Evolutionary conservation across 2,113 vertebrate genomes (phyloP).

Genomic region (Puntigrus tetrazona): DNA sequence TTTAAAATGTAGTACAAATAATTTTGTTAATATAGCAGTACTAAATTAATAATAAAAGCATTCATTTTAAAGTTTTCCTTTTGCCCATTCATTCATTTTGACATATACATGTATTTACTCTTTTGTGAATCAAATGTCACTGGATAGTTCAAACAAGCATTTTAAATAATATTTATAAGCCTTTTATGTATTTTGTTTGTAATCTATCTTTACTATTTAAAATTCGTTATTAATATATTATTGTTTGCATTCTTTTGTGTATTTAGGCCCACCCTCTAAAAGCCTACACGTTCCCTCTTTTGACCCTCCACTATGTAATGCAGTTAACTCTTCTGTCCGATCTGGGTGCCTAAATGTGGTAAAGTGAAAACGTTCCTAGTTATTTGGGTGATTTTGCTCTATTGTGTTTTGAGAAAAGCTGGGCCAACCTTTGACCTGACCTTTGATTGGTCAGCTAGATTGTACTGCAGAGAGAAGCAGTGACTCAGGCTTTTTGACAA

Average conservation of each 20-base stretch:
- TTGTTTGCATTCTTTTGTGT: background rate
- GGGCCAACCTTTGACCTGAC: slow-evolving; percentile 30
- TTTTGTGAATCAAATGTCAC: too few relatives aligned
- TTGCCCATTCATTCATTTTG: background rate
- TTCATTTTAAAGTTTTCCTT: background rate
- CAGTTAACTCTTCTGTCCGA: background rate
- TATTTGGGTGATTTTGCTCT: slow-evolving; percentile 13
- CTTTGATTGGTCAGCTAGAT: slow-evolving; percentile 33
- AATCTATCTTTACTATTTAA: too few relatives aligned
- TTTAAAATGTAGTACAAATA: too few relatives aligned
- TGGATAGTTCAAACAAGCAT: background rate
- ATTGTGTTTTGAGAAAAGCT: background rate
- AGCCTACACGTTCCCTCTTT: background rate
- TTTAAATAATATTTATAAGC: background rate
- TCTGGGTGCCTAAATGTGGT: background rate
- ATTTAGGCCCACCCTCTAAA: background rate
- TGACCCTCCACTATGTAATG: background rate
- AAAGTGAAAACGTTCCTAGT: background rate
- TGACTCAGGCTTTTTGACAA: slow-evolving; percentile 45
- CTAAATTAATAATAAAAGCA: too few relatives aligned
- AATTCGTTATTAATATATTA: background rate
- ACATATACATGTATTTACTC: too few relatives aligned
- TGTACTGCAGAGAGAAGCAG: slow-evolving; percentile 24
- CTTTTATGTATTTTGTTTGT: background rate
- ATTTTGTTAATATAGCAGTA: background rate